Conservation (phyloP, 2,113 vertebrate genomes). For the Pelvicachromis taeniatus region DNA sequence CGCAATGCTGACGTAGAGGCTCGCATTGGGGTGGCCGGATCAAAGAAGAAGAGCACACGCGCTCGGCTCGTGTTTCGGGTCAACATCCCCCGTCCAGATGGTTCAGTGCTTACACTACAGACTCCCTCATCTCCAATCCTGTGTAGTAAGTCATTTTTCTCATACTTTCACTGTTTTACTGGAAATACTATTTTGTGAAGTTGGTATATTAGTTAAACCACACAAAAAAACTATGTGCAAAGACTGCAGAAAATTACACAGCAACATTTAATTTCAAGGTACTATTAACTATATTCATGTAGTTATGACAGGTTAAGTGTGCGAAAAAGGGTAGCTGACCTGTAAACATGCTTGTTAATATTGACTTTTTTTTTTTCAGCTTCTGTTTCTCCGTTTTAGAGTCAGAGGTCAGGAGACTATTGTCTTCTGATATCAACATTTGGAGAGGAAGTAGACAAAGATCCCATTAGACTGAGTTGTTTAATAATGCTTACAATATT, state of each 20-base stretch:
- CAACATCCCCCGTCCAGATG: constrained; percentile 87
- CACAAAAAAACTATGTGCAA: neutral
- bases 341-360: constrained; percentile 14
- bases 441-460: constrained; percentile 18
- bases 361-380: constrained; percentile 1
- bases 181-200: neutral
- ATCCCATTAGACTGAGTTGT: constrained; percentile 11
- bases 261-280: neutral
- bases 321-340: neutral
- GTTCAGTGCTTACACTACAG: constrained; percentile 91
- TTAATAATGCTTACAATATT: constrained; percentile 5
- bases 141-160: constrained; percentile 85
- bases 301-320: neutral
- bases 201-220: neutral
- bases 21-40: constrained; percentile 93
- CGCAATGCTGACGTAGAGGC: constrained; percentile 97
- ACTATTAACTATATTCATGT: neutral
- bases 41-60: constrained; percentile 98
- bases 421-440: constrained; percentile 18
- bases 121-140: constrained; percentile 90
- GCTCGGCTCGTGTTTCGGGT: constrained; percentile 94
- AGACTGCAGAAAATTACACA: neutral
- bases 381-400: neutral
- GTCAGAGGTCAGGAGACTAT: neutral
- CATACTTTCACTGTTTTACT: neutral